phyloP scores from a whole-genome alignment of 2,113 vertebrate genomes.

The Malurus melanocephalus region DNA sequence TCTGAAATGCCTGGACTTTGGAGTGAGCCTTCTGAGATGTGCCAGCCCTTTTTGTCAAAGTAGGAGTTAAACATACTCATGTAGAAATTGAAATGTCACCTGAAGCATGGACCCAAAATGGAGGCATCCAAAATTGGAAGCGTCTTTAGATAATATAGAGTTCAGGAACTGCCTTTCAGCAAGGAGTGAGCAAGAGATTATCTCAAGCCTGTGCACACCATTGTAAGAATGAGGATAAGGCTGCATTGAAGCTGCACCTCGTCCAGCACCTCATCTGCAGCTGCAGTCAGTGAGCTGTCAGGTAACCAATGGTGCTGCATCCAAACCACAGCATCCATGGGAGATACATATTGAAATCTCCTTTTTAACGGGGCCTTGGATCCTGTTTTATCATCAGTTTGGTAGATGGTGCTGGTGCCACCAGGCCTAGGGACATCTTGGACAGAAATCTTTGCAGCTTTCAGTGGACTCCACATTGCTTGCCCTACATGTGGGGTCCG shows the following conservation, averaged over 20 bases:
- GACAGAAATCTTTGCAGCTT: background rate
- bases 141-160: background rate
- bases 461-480: background rate
- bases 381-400: background rate
- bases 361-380: background rate
- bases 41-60: background rate
- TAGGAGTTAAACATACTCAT: background rate
- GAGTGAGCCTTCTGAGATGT: background rate
- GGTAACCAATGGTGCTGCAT: background rate
- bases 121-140: background rate
- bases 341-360: background rate
- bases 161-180: background rate
- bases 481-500: background rate
- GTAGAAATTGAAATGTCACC: background rate
- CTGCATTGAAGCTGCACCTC: background rate
- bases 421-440: background rate
- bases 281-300: background rate
- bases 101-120: background rate
- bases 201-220: rapidly evolving
- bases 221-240: background rate
- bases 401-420: background rate
- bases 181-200: background rate
- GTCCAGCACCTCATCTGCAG: background rate
- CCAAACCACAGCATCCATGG: background rate
- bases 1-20: background rate